These are phyloP conservation scores for Glyptemys insculpta DNA, from an alignment of 2,797 vertebrate genomes.

Conservation along the genomic window DNA sequence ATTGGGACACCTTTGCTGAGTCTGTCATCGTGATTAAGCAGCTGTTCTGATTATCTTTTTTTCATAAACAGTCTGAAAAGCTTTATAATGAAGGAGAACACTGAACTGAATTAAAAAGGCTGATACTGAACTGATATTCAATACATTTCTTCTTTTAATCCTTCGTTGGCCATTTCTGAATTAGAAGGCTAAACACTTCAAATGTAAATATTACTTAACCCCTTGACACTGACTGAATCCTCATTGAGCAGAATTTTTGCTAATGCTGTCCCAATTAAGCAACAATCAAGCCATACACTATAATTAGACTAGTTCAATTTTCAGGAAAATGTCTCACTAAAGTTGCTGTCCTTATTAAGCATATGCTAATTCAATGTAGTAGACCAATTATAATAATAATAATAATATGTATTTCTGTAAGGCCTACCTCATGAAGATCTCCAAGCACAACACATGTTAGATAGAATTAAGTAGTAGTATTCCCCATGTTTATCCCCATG, in stretches of 20 bases:
- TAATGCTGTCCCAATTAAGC: background rate
- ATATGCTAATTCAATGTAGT: background rate
- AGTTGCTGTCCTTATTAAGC: background rate
- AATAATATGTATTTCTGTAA: background rate
- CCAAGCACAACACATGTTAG: background rate
- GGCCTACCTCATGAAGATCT: background rate
- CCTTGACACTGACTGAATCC: background rate
- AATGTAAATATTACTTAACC: background rate
- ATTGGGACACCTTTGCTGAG: background rate
- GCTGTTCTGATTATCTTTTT: background rate
- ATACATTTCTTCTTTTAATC: background rate
- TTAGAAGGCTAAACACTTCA: background rate
- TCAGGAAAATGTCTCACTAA: background rate
- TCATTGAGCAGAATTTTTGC: background rate
- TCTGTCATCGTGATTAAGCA: background rate
- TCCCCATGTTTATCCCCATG: background rate
- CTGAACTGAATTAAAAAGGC: no score
- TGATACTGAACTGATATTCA: background rate
- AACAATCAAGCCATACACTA: background rate
- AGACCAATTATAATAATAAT: background rate
- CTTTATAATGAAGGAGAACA: background rate
- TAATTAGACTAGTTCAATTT: background rate
- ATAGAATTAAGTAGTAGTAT: background rate
- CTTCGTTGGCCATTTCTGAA: background rate
- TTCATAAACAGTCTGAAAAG: background rate